Evolutionary conservation across 2,797 vertebrate species (phyloP).

Genomic region (Varecia variegata): DNA sequence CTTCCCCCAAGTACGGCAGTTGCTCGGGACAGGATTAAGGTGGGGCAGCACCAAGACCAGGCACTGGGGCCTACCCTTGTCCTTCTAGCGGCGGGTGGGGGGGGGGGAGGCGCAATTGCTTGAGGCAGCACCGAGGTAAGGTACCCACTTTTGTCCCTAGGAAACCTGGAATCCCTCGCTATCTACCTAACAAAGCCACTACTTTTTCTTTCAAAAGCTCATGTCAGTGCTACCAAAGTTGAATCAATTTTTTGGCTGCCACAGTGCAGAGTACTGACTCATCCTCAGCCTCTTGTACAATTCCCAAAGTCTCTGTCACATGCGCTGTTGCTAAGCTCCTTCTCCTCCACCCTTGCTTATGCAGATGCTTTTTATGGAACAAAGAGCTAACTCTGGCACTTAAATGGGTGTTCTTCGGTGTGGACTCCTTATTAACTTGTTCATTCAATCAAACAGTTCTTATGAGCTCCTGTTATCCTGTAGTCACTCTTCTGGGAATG

Average conservation of each 20-base stretch:
- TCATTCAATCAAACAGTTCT: neutral
- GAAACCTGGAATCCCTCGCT: too few species aligned
- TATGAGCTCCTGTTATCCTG: neutral
- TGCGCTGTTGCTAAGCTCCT: neutral
- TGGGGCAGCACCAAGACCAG: too few species aligned
- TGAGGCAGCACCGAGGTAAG: too few species aligned
- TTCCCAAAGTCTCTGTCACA: neutral
- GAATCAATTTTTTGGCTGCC: neutral
- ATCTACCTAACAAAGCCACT: neutral
- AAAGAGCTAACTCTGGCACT: neutral
- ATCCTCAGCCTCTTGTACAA: neutral
- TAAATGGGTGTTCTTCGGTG: neutral
- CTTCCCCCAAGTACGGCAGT: too few species aligned
- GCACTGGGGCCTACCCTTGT: too few species aligned
- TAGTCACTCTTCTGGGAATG: neutral
- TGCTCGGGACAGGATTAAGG: too few species aligned
- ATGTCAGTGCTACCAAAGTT: neutral
- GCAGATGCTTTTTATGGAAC: slow-evolving; percentile 5
- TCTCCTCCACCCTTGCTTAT: neutral
- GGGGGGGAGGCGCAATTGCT: too few species aligned
- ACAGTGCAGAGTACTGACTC: neutral
- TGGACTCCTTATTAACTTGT: neutral
- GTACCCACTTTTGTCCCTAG: too few species aligned
- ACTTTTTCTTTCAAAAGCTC: neutral
- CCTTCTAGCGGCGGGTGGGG: too few species aligned